Conservation (phyloP, 1,140 invertebrate genomes). For the Apocrypta bakeri region DNA sequence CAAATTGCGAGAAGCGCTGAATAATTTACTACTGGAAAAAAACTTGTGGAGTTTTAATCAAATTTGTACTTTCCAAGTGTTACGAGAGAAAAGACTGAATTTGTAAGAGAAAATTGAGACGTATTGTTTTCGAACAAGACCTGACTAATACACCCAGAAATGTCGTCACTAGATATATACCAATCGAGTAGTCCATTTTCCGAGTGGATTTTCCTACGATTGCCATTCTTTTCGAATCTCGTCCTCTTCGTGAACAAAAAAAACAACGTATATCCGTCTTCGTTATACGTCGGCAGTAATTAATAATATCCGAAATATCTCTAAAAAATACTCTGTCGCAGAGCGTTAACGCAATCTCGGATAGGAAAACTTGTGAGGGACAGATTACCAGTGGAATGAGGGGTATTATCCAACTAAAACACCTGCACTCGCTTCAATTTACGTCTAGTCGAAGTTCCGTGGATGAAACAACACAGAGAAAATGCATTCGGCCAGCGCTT, state of each 20-base stretch:
- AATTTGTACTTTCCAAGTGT: background rate
- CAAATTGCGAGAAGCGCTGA: background rate
- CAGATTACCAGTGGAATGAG: constrained; percentile 5
- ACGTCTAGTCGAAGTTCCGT: background rate
- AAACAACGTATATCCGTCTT: background rate
- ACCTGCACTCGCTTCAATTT: background rate
- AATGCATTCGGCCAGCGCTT: background rate
- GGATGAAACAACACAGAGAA: background rate
- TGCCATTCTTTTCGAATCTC: too few species aligned
- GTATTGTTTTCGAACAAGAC: background rate
- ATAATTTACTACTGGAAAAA: background rate
- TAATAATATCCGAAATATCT: background rate
- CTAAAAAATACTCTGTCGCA: background rate
- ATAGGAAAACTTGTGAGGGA: background rate
- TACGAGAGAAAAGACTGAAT: background rate
- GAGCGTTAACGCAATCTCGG: background rate
- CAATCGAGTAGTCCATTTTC: background rate
- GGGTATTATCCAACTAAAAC: background rate
- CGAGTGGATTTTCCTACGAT: too few species aligned
- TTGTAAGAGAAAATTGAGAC: background rate
- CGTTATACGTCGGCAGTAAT: background rate
- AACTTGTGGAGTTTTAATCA: background rate
- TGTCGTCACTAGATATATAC: background rate
- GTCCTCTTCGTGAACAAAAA: background rate
- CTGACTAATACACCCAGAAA: background rate